Conservation (phyloP, 2,888 invertebrate genomes). For the Mythimna ferrago region DNA sequence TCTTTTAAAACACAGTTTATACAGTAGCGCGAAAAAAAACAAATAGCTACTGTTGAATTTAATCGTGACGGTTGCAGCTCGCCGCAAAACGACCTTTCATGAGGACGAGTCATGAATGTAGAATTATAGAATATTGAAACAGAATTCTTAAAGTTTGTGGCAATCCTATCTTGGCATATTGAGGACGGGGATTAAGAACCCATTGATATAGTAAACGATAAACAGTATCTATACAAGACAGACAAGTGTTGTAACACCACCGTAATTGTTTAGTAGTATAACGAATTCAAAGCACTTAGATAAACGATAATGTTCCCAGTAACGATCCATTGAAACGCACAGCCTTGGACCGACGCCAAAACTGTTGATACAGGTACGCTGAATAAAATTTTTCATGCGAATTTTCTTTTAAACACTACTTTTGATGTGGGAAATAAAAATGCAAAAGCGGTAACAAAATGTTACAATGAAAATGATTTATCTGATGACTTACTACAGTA, state of each 20-base stretch:
- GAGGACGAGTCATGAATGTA: constrained; percentile 65
- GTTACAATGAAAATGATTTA: not conserved
- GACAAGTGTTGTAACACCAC: constrained; percentile 55
- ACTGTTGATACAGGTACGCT: constrained; percentile 73
- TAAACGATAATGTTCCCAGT: constrained; percentile 71
- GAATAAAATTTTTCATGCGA: constrained; percentile 39
- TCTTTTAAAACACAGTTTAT: constrained; percentile 39
- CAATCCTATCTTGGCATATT: constrained; percentile 39
- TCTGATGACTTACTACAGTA: not conserved
- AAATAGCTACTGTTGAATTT: constrained; percentile 44
- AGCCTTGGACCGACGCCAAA: constrained; percentile 82
- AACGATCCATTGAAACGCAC: constrained; percentile 80
- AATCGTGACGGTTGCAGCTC: constrained; percentile 62
- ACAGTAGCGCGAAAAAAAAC: constrained; percentile 42
- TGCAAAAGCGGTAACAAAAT: not conserved
- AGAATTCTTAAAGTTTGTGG: constrained; percentile 64
- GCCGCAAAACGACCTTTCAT: constrained; percentile 68
- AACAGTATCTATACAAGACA: constrained; percentile 41
- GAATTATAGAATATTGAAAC: constrained; percentile 64
- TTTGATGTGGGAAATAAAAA: constrained; percentile 20
- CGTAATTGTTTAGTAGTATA: constrained; percentile 62
- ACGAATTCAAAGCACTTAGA: constrained; percentile 67
- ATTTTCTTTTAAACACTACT: constrained; percentile 34
- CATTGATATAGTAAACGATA: constrained; percentile 52
- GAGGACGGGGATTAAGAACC: constrained; percentile 42